Evolutionary conservation across 2,113 vertebrate species (phyloP), one percentile per base, ranked within the genome.

Genomic region (Anthoscopus minutus): DNA sequence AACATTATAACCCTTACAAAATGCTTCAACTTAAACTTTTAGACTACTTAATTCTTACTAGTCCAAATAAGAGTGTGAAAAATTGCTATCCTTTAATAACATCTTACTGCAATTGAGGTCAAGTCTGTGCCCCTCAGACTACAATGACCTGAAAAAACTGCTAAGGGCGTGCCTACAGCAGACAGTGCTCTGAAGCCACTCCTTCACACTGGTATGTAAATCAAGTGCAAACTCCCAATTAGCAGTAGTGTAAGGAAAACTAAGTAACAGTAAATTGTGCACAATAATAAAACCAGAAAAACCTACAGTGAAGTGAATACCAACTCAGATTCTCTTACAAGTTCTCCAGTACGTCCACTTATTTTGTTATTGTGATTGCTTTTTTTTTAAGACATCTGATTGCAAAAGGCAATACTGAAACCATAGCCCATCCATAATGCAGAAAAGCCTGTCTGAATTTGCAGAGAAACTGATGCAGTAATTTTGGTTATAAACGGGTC

Each of bases 401-500:
- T 38, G n/a, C 53, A 91, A 74, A 81, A 65, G 54, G 27, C 76
- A 71, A 48, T 25, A 24, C 11, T 67, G 57, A 92, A 92, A 87
- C 61, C 58, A 45, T 66, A 85, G 50, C n/a, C 65, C 53, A 89
- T 76, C 69, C 71, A 65, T 79, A 94, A 89, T 5, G 33, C 50
- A 76, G 48, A 50, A 84, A 57, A 1, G 1, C 16, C 40, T 81
- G 62, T 35, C 21, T 85, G 62, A 87, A 91, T 91, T 45, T 77
- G 70, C 54, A 81, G 64, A 88, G 67, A 90, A 92, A 86, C 56
- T 21, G 57, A 90, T 78, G 84, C 69, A 88, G 45, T 66, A 42
- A 58, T 88, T 93, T 72, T 42, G 64, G 30, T 79, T 82, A 61
- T 79, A 79, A 93, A 89, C 82, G 79, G 73, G 70, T 91, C 54